phyloP scores from a whole-genome alignment of 2,113 vertebrate species.

The Otis tarda region DNA sequence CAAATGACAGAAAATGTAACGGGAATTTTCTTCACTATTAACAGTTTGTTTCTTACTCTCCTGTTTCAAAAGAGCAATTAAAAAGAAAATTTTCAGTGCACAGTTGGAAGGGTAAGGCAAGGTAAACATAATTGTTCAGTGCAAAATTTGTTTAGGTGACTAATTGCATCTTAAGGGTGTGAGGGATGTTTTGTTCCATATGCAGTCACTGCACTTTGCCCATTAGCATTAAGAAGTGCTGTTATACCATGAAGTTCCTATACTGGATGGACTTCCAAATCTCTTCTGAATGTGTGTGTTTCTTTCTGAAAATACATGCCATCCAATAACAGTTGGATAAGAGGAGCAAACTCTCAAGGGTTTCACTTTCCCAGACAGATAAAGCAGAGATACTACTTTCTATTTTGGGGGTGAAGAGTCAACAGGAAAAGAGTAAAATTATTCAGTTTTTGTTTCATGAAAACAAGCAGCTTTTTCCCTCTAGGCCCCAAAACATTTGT shows the following conservation, averaged over 20 bases:
- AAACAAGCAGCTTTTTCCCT: conserved; percentile 59
- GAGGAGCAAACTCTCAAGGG: background rate
- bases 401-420: conserved; percentile 1
- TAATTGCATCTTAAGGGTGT: background rate
- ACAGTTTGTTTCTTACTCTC: background rate
- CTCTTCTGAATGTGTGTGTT: background rate
- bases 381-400: conserved; percentile 14
- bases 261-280: background rate
- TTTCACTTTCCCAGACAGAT: background rate
- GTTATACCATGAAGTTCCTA: background rate
- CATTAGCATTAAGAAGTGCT: background rate
- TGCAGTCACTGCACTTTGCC: background rate
- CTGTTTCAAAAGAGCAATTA: background rate
- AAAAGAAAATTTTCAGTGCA: background rate
- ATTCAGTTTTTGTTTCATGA: background rate
- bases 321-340: background rate
- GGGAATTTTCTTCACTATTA: background rate
- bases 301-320: background rate
- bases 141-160: background rate
- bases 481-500: conserved; percentile 49
- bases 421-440: conserved; percentile 5
- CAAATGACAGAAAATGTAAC: background rate
- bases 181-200: background rate
- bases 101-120: background rate
- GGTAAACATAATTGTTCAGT: background rate